Evolutionary conservation across 2,888 invertebrate species (phyloP), one percentile per base, ranked within the genome.

Genomic region (Pheosia gnoma): DNA sequence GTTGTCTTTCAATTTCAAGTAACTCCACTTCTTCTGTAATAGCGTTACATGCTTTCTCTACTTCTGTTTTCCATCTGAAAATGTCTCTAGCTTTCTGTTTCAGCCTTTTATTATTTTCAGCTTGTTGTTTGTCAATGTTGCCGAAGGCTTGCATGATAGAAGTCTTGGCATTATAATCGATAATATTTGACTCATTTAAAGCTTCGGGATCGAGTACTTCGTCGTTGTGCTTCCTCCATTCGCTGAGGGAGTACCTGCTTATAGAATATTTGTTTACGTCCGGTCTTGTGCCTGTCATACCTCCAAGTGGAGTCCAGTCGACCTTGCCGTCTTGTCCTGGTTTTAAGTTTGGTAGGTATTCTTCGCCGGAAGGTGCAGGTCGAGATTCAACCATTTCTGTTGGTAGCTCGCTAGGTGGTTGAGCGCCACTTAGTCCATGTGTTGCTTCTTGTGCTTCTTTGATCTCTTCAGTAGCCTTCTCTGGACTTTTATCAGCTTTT

Each of bases 251-350:
- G 80, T 95, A 96, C 74, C 96, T 93, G 10, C 96, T 96, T 56
- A 97, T 91, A 0, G 97, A 96, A 80, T 97, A 97, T 76, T 96
- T 96, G 86, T 96, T 96, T 9, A 96, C 96, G 0, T 94, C 94
- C 0, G 97, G 97, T 67, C 97, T 93, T 0, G 96, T 95, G 4
- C 97, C 97, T 0, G 97, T 97, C 78, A 96, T 90, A 0, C 94
- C 95, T 0, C 94, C 95, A 61, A 96, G 88, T 0, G 96, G 96
- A 47, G 96, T 95, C 95, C 96, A 97, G 82, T 96, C 96, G 0
- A 96, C 95, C 70, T 95, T 95, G 3, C 97, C 97, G 1, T 96
- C 96, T 4, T 95, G 95, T 91, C 96, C 96, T 8, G 96, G 96
- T 70, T 82, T 89, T 36, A 93, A 72, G 51, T 81, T 79, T 0